Base-by-base conservation (phyloP, 1,140 invertebrate species). In the Aphelenchoides besseyi region DNA sequence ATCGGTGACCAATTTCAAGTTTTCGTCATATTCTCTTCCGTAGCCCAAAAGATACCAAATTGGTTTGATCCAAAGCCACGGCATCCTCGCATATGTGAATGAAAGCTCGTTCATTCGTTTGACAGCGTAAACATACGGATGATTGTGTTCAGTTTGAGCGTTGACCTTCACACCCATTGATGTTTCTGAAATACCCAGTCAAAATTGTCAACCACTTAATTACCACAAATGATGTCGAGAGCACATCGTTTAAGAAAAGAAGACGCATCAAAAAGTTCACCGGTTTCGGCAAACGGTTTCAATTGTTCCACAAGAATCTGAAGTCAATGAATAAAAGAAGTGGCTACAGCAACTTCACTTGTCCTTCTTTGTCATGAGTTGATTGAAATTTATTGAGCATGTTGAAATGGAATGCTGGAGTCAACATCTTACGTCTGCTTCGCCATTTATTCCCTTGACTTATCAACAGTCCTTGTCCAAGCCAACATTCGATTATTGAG, bases 331-430 rank as follows among this genome's bases (percentile, higher is more conserved):
- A n/a, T n/a, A n/a, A n/a, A n/a, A n/a, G n/a, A n/a, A n/a, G n/a
- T n/a, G n/a, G n/a, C n/a, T n/a, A n/a, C n/a, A n/a, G n/a, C n/a
- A n/a, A n/a, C n/a, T n/a, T n/a, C n/a, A n/a, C n/a, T n/a, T n/a
- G n/a, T n/a, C n/a, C 75, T 54, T 79, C 75, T 12, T 52, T 35
- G 55, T 79, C 74, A 55, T 75, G 75, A 37, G 93, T 88, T 23
- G 89, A 88, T 9, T 92, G 81, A 80, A 94, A 94, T 72, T 91
- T 89, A 74, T 94, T 90, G 53, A 95, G 86, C 54, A 95, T 92
- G 68, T 90, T 89, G 79, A 93, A 93, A 85, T 94, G 92, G 84
- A 95, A 95, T 0, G 92, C 89, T 26, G 93, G 92, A 1, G 92
- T 94, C 5, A 95, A 90, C 82, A 95, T 89, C 86, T 93, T 92